Evolutionary conservation across 2,113 vertebrate genomes (phyloP), one percentile per base, ranked within the genome.

Genomic region (Perognathus longimembris): DNA sequence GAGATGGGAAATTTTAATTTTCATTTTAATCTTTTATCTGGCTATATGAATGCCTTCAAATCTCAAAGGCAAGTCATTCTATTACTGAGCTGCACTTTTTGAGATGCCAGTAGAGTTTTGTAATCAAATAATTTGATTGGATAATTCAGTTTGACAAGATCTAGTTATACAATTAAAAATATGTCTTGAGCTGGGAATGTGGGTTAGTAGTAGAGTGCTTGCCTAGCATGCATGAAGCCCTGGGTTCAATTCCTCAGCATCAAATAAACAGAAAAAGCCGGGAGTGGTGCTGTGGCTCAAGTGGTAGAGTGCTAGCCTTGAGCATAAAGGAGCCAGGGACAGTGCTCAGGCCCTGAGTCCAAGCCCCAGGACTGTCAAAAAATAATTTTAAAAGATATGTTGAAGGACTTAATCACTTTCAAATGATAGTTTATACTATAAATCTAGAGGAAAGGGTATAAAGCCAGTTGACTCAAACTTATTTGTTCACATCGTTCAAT

Each of bases 1-100:
- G 36, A 77, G 59, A 94, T 11, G 15, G 64, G 34, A 79, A 63
- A 54, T 67, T 92, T 32, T 79, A 85, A 28, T 81, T 88, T 89
- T 38, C 42, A 57, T 24, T 54, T 22, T 42, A 64, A 38, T 59
- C 28, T 81, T 90, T 77, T 64, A 18, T 66, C 50, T 88, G 71
- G 20, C n/a, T 83, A 9, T 80, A 30, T 80, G 20, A 18, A 18
- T 59, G 12, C 40, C 36, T 70, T 34, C 21, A 64, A 54, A 20
- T n/a, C 74, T 38, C 50, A 14, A 36, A 89, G 61, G 78, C n/a
- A 32, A 54, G 34, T 59, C 26, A 59, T 7, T 36, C 24, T 34
- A 21, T 45, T 34, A 32, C 36, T 42, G 20, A 73, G 73, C 42
- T 77, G 66, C 30, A 57, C 57, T 86, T 34, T 86, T 21, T 64